Percentiles rank a stretch among this genome's conserved stretches.
Evolutionary conservation across 1,140 invertebrate species (phyloP).

Genomic region (Orius insidiosus): DNA sequence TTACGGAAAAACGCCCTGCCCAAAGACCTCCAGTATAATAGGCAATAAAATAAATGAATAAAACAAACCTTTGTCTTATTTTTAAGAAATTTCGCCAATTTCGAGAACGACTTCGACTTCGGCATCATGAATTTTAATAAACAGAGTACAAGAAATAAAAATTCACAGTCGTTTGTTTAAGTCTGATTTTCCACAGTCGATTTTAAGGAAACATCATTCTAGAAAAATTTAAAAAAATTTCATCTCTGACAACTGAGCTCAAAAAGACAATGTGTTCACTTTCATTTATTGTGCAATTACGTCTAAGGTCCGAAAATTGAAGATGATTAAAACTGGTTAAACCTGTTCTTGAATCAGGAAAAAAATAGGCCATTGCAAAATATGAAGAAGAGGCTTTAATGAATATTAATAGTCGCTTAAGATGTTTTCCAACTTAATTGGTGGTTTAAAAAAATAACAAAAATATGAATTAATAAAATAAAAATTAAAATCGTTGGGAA

Average conservation of each 20-base stretch:
- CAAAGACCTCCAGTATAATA: background rate
- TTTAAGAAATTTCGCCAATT: slow-evolving; percentile 30
- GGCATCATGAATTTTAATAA: slow-evolving; percentile 25
- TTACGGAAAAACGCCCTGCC: slow-evolving; percentile 1
- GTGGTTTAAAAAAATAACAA: too few species aligned
- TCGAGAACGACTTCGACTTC: slow-evolving; percentile 29
- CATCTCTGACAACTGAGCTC: too few species aligned
- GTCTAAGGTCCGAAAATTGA: too few species aligned
- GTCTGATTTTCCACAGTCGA: background rate
- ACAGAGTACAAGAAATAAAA: background rate
- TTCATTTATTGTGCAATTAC: too few species aligned
- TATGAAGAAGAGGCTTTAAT: too few species aligned
- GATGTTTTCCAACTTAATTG: too few species aligned
- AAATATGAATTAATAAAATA: too few species aligned
- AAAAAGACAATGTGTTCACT: too few species aligned
- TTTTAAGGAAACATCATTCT: background rate
- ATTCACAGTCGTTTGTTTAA: slow-evolving; percentile 7
- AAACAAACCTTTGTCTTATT: slow-evolving; percentile 30
- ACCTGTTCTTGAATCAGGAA: too few species aligned
- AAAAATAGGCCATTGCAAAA: too few species aligned
- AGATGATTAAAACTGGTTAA: too few species aligned
- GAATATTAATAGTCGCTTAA: too few species aligned
- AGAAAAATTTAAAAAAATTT: background rate
- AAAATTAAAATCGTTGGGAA: background rate
- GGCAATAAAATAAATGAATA: slow-evolving; percentile 12